Percentiles rank a stretch among this genome's conserved stretches.
Conservation (phyloP, 2,113 vertebrate genomes). For the Rhizomys pruinosus region DNA sequence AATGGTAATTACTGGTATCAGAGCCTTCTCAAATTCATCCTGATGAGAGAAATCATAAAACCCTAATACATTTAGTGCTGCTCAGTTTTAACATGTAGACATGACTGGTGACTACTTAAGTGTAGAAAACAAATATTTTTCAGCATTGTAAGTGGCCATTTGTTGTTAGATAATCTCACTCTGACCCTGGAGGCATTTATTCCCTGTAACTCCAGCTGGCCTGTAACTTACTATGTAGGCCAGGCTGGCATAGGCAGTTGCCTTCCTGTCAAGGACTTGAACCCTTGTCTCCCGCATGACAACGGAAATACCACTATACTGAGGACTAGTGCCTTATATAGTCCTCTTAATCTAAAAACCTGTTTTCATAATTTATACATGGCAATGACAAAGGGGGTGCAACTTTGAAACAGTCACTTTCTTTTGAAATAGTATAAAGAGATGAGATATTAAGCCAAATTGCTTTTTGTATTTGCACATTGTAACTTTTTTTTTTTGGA, state of each 20-base stretch:
- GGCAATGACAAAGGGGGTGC: neutral
- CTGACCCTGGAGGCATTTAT: neutral
- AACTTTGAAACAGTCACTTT: neutral
- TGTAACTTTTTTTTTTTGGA: too few species aligned
- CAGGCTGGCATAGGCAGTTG: too few species aligned
- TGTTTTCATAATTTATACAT: conserved; percentile 18
- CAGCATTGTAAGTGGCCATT: neutral
- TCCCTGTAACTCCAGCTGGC: too few species aligned
- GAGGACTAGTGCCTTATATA: too few species aligned
- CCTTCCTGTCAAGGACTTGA: too few species aligned
- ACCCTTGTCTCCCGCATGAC: too few species aligned
- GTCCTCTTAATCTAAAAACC: conserved; percentile 1
- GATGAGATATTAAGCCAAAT: conserved; percentile 34
- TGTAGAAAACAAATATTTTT: neutral
- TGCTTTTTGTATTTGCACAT: neutral
- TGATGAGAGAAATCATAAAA: conserved; percentile 79
- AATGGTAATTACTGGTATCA: conserved; percentile 87
- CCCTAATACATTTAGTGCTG: neutral
- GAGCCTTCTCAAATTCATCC: conserved; percentile 90
- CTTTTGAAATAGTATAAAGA: conserved; percentile 63
- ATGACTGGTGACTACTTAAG: neutral
- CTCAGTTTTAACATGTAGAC: neutral
- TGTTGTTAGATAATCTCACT: neutral
- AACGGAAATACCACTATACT: too few species aligned
- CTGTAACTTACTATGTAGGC: too few species aligned